These are phyloP conservation scores for Glyphotaelius pellucidus DNA, from an alignment of 2,888 invertebrate species.

Conservation along the genomic window DNA sequence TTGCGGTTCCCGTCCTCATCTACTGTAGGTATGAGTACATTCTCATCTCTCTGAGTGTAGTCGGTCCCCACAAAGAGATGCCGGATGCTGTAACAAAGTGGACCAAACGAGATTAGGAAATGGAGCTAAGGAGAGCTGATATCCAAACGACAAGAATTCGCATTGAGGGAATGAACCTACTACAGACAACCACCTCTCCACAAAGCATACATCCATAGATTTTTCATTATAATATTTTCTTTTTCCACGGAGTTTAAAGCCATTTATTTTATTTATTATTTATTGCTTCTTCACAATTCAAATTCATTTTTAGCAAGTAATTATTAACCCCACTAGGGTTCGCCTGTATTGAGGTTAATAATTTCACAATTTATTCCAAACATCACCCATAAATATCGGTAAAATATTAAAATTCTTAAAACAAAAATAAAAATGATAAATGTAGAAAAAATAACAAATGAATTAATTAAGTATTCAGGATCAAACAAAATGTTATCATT, in stretches of 20 bases:
- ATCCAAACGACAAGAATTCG: slow-evolving; percentile 30
- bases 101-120: slow-evolving; percentile 65
- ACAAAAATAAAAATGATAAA: too few species aligned
- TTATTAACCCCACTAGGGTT: too few species aligned
- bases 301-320: too few species aligned
- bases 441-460: too few species aligned
- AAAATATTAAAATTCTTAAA: too few species aligned
- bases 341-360: too few species aligned
- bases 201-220: background rate
- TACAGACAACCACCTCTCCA: background rate
- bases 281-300: too few species aligned
- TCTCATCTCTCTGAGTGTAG: slow-evolving; percentile 36
- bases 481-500: too few species aligned
- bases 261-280: too few species aligned
- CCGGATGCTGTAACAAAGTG: slow-evolving; percentile 65
- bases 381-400: too few species aligned
- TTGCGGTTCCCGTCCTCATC: background rate
- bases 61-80: slow-evolving; percentile 59
- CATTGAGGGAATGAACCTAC: slow-evolving; percentile 18
- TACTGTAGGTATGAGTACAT: background rate
- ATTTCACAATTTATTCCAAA: too few species aligned
- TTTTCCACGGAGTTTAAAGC: background rate
- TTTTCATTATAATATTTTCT: slow-evolving; percentile 17
- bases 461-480: too few species aligned
- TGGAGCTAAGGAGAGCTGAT: slow-evolving; percentile 39